A percentile compares a stretch with the other conserved stretches of the same genome.
These are phyloP conservation scores for Enteromius treurensis DNA, from an alignment of 2,797 vertebrate species.

Conservation along the genomic window DNA sequence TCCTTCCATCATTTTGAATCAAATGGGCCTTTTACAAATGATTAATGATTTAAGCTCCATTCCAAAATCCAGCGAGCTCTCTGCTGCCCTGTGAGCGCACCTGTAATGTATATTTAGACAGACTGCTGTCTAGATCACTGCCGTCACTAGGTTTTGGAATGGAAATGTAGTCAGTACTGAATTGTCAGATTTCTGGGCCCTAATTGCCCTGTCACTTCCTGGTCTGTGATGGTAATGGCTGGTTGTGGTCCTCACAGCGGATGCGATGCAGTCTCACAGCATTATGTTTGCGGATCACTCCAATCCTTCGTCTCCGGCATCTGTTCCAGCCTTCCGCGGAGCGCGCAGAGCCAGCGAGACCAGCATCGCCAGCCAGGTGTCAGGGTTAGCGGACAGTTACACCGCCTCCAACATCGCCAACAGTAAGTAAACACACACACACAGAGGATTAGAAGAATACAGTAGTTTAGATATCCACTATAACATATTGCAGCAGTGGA, in stretches of 20 bases:
- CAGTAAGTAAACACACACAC: conserved; percentile 79
- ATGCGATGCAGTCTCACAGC: conserved; percentile 85
- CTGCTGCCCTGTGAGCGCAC: background rate
- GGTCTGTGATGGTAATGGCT: background rate
- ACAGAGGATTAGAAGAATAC: background rate
- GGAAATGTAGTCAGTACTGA: background rate
- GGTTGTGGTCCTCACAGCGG: conserved; percentile 79
- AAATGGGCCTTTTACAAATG: conserved; percentile 4
- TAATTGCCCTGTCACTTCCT: background rate
- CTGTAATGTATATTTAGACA: background rate
- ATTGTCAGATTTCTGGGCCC: background rate
- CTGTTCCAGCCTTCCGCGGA: conserved; percentile 81
- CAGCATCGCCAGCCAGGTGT: conserved; percentile 97
- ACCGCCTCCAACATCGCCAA: conserved; percentile 92
- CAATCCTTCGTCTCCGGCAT: conserved; percentile 81
- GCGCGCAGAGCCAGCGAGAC: conserved; percentile 92
- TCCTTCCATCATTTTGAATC: conserved; percentile 19
- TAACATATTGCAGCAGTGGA: background rate
- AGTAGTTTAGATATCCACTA: background rate
- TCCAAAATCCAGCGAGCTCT: background rate
- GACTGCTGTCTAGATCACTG: background rate
- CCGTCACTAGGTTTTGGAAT: background rate
- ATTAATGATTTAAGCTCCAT: background rate
- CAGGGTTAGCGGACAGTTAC: conserved; percentile 92
- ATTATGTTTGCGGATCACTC: conserved; percentile 81